Evolutionary conservation across 2,888 invertebrate genomes (phyloP), one percentile per base, ranked within the genome.

Genomic region (Proisotoma minuta): DNA sequence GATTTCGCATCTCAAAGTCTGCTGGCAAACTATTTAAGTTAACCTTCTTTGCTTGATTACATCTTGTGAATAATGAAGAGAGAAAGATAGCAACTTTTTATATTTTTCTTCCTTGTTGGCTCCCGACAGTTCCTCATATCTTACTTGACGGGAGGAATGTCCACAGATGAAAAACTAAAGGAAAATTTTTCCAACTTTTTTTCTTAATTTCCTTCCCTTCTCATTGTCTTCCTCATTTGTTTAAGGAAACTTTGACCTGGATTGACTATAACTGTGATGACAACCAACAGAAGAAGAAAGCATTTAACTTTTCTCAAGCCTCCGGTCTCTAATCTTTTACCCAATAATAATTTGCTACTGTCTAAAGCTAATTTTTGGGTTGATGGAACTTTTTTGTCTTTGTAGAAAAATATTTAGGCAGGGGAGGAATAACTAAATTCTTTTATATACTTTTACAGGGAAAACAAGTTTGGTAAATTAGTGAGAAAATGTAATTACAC

Each of bases 401-500:
- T n/a, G n/a, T n/a, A 34, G 34, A 34, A 34, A 10, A 34, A 34
- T 15, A 43, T 18, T 43, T 43, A 18, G 10, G 15, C 18, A 43
- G 18, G 4, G 43, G 18, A 43, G 5, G 5, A n/a, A n/a, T 43
- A 43, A n/a, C 5, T 43, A 4, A 15, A 43, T 12, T 43, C 43
- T n/a, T 43, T 15, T 20, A n/a, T n/a, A 43, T n/a, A 43, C 18
- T 43, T 43, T 43, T 43, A 18, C 43, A 5, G 43, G 20, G 10
- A 15, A 43, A 43, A 43, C 43, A 43, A 43, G 43, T 43, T 43
- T 43, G 18, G 43, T 43, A 43, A 43, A n/a, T 43, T 43, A 43
- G 43, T 43, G 43, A 20, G 43, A 43, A 43, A 43, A 43, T 43
- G 43, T 43, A 43, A 43, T 43, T 43, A 43, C 43, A 20, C 43